phyloP scores from a whole-genome alignment of 2,797 vertebrate genomes.

The Nyctalus aviator region DNA sequence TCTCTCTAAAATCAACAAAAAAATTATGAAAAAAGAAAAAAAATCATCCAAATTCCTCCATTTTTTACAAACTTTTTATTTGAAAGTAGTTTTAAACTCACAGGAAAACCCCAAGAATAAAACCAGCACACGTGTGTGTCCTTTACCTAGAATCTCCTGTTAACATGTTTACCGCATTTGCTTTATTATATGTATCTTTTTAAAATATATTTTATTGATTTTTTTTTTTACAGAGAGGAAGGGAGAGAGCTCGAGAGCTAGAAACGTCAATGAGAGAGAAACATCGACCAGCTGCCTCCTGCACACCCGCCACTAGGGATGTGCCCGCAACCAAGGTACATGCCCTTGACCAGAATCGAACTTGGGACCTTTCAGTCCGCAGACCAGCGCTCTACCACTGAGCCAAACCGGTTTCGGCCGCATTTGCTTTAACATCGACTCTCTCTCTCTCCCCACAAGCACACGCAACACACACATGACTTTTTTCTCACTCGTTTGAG shows the following conservation, averaged over 20 bases:
- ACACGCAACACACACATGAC: neutral
- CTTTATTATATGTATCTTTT: neutral
- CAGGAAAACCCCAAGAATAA: slow-evolving; percentile 9
- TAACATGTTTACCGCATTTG: neutral
- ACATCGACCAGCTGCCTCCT: too few species aligned
- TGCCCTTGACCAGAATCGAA: too few species aligned
- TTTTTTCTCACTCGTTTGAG: neutral
- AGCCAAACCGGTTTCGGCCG: too few species aligned
- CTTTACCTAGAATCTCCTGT: neutral
- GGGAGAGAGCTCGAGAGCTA: too few species aligned
- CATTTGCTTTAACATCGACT: neutral
- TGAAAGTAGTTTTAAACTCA: neutral
- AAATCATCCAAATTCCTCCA: neutral
- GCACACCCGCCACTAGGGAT: too few species aligned
- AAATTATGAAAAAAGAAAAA: neutral
- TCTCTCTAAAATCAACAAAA: neutral
- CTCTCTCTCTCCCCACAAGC: neutral
- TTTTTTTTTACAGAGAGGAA: too few species aligned
- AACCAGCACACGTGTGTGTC: neutral
- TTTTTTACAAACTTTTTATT: neutral
- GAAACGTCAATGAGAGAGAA: too few species aligned
- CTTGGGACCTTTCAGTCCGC: too few species aligned
- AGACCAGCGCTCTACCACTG: too few species aligned
- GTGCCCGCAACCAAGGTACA: too few species aligned
- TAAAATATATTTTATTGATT: too few species aligned